Evolutionary conservation across 2,888 invertebrate genomes (phyloP), one percentile per base, ranked within the genome.

Genomic region (Flexamia atlantica): DNA sequence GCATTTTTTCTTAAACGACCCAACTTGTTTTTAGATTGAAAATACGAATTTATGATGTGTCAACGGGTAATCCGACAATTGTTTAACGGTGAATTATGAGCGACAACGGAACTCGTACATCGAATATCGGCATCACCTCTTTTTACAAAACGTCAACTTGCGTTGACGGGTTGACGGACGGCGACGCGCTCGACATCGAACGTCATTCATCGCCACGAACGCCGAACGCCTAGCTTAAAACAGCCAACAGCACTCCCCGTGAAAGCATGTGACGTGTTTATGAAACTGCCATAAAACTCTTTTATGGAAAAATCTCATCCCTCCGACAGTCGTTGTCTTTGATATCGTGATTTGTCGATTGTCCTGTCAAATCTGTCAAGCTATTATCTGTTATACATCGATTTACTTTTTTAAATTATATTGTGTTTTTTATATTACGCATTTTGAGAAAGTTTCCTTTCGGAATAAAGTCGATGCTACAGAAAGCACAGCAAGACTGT

Each of bases 191-290:
- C 53, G 23, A 53, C 53, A 53, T 23, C 53, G 14, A 53, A 5
- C 53, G 23, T 53, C 53, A 53, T 23, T 53, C 53, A 53, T 3
- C 23, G 2, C 53, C 4, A 23, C 53, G 7, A 23, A 23, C 53
- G 53, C 23, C 23, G 4, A 53, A 50, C 50, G 10, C 17, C 14
- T 14, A 50, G 23, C 53, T 5, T 17, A 4, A 46, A 46, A 46
- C 46, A 46, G 20, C 53, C 53, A 53, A 53, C 53, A 53, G 53
- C 53, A 32, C 68, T 32, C 68, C 32, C 12, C n/a, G 30, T 68
- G 72, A 72, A 72, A 72, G 72, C 72, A 9, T 42, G 23, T 72
- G 72, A 72, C 72, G 42, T 36, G 40, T 72, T 72, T 72, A 72
- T 72, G 72, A 72, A 72, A 72, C 42, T 14, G 20, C 23, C 72